These are phyloP conservation scores for Monopis laevigella DNA, from an alignment of 2,888 invertebrate genomes.

Conservation along the genomic window DNA sequence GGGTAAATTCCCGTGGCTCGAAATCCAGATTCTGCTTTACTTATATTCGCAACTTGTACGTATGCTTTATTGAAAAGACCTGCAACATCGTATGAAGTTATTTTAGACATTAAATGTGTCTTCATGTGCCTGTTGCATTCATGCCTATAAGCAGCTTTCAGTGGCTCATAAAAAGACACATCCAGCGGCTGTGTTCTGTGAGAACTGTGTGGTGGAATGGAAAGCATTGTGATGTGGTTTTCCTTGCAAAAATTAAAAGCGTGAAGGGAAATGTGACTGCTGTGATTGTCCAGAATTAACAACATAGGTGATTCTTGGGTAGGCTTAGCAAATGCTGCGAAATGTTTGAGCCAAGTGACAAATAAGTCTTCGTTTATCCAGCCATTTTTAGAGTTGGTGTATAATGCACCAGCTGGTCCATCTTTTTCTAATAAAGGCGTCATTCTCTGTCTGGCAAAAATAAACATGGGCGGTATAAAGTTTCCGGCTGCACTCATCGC, in stretches of 20 bases:
- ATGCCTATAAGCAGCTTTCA: slow-evolving; percentile 22
- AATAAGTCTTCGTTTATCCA: slow-evolving; percentile 25
- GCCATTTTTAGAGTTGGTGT: slow-evolving; percentile 27
- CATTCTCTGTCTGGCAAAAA: slow-evolving; percentile 23
- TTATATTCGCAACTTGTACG: slow-evolving; percentile 20
- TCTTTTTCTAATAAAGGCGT: slow-evolving; percentile 1
- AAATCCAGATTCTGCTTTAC: slow-evolving; percentile 21
- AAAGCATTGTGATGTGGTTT: slow-evolving; percentile 23
- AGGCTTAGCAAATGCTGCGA: slow-evolving; percentile 26
- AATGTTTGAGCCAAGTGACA: slow-evolving; percentile 24
- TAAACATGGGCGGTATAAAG: slow-evolving; percentile 17
- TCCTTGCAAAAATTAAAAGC: slow-evolving; percentile 23
- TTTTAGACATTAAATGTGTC: slow-evolving; percentile 21
- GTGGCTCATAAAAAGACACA: too few species aligned
- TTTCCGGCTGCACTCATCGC: slow-evolving; percentile 19
- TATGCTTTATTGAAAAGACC: slow-evolving; percentile 23
- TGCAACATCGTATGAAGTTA: slow-evolving; percentile 23
- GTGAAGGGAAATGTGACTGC: slow-evolving; percentile 22
- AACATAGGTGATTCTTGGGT: slow-evolving; percentile 28
- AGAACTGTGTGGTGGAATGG: slow-evolving; percentile 22
- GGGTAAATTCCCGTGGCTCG: slow-evolving; percentile 18
- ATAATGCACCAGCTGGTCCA: slow-evolving; percentile 21
- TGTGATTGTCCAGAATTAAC: slow-evolving; percentile 24
- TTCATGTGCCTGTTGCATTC: slow-evolving; percentile 23
- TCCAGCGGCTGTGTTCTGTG: slow-evolving; percentile 22